Percentiles rank a stretch among this genome's conserved stretches.
Evolutionary conservation across 2,888 invertebrate species (phyloP).

Genomic region (Frankliniella fusca): DNA sequence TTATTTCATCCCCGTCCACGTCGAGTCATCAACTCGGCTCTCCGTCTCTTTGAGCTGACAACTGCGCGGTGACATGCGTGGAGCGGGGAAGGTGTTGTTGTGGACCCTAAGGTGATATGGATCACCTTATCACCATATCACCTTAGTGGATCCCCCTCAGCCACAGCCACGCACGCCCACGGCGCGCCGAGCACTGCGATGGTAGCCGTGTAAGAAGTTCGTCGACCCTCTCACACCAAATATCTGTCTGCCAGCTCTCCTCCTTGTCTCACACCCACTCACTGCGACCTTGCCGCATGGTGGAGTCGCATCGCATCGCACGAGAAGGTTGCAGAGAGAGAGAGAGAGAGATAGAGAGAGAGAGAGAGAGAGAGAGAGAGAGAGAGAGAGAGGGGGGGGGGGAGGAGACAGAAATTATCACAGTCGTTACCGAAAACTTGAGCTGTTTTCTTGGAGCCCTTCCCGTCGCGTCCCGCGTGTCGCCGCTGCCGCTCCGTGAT

Average conservation of each 20-base stretch:
- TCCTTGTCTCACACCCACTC: not conserved
- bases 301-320: not conserved
- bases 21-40: too few species aligned
- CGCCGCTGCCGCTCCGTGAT: not conserved
- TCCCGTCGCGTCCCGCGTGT: not conserved
- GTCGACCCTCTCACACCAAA: not conserved
- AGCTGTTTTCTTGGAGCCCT: not conserved
- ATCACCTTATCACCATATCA: too few species aligned
- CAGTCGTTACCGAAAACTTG: conserved; percentile 24
- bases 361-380: not conserved
- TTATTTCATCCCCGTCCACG: too few species aligned
- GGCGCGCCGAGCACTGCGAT: too few species aligned
- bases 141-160: too few species aligned
- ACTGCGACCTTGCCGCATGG: not conserved
- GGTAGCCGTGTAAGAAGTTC: too few species aligned
- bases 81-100: too few species aligned
- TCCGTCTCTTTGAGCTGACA: too few species aligned
- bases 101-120: too few species aligned
- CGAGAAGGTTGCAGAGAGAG: too few species aligned
- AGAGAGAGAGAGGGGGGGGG: not conserved
- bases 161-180: too few species aligned
- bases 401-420: not conserved
- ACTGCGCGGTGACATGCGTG: too few species aligned
- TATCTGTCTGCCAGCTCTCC: not conserved
- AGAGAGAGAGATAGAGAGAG: not conserved